These are phyloP conservation scores for Alces alces DNA, from an alignment of 2,113 vertebrate species.

Conservation along the genomic window DNA sequence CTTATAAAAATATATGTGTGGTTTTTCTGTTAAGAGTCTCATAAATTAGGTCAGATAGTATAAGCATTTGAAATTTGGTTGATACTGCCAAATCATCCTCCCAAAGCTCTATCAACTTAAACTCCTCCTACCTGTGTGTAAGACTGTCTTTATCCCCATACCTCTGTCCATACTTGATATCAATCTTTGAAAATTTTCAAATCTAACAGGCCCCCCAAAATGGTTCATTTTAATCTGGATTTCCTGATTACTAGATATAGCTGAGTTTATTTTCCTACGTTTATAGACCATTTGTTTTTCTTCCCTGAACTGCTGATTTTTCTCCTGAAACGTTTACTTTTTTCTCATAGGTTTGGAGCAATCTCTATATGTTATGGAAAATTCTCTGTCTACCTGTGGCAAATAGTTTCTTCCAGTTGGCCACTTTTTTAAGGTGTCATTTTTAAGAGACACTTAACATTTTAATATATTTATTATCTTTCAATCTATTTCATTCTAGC, in stretches of 20 bases:
- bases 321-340: not conserved
- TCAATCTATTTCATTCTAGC: not conserved
- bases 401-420: not conserved
- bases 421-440: not conserved
- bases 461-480: not conserved
- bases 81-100: not conserved
- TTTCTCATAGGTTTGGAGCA: not conserved
- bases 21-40: not conserved
- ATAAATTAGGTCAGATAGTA: not conserved
- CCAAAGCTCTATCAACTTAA: not conserved
- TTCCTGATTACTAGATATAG: not conserved
- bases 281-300: not conserved
- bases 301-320: not conserved
- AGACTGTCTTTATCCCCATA: not conserved
- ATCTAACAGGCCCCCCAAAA: not conserved
- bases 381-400: not conserved
- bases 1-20: not conserved
- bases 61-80: not conserved
- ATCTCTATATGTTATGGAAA: not conserved
- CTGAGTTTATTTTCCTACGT: not conserved
- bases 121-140: not conserved
- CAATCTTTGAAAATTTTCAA: not conserved
- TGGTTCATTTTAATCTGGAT: not conserved
- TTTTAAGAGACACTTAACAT: constrained; percentile 28
- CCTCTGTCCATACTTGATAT: not conserved